Evolutionary conservation across 2,797 vertebrate genomes (phyloP).

Genomic region (Picus viridis): DNA sequence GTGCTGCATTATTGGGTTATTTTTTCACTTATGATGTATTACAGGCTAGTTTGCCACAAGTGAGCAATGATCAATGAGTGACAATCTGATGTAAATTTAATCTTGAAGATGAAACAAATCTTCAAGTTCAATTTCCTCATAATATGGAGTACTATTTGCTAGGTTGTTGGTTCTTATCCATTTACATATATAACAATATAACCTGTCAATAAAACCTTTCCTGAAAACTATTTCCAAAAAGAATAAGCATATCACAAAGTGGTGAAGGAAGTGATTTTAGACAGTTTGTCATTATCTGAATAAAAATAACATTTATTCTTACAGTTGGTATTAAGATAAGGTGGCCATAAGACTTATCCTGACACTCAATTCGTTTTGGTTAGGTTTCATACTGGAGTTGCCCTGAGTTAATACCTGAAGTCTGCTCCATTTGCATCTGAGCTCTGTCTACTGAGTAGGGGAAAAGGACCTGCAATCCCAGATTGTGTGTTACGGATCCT

Average conservation of each 20-base stretch:
- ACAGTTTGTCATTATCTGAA: not conserved
- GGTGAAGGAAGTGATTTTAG: not conserved
- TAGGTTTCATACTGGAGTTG: not conserved
- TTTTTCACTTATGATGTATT: not conserved
- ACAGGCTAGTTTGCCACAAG: not conserved
- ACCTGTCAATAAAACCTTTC: not conserved
- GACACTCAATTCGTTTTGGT: not conserved
- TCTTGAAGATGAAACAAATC: not conserved
- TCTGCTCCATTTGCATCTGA: not conserved
- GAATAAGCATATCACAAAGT: not conserved
- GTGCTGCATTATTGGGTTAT: not conserved
- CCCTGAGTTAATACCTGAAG: not conserved
- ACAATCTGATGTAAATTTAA: not conserved
- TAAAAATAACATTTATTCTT: constrained; percentile 1
- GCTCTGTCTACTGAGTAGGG: not conserved
- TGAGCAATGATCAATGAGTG: not conserved
- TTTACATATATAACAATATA: not conserved
- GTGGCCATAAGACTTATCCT: not conserved
- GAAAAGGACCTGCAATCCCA: not conserved
- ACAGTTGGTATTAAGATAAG: not conserved
- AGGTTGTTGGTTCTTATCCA: not conserved
- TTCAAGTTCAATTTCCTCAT: not conserved
- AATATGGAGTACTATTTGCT: not conserved
- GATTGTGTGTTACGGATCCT: not conserved
- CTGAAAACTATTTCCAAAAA: not conserved